Evolutionary conservation across 2,797 vertebrate species (phyloP).

Genomic region (Peromyscus aztecus): DNA sequence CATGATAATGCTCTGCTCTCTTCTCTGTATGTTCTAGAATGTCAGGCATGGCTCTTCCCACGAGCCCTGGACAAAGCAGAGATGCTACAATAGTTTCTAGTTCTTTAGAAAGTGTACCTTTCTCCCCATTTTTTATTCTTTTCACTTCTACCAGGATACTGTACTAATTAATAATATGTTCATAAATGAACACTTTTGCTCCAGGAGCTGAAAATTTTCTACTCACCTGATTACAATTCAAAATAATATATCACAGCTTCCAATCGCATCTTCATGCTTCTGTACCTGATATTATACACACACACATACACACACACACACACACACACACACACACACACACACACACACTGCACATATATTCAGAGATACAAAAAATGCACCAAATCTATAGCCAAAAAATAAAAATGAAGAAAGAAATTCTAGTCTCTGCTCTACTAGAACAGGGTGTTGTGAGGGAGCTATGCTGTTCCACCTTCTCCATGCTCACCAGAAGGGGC

Average conservation of each 20-base stretch:
- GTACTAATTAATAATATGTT: conserved; percentile 55
- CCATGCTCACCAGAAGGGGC: background rate
- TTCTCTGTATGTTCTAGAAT: background rate
- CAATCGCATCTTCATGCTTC: background rate
- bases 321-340: background rate
- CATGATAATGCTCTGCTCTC: background rate
- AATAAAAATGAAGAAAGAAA: background rate
- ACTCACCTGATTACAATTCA: background rate
- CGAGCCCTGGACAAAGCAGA: background rate
- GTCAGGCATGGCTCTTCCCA: background rate
- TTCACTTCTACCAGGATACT: conserved; percentile 1
- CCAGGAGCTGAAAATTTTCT: conserved; percentile 18
- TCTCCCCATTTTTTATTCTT: background rate
- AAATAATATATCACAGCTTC: background rate
- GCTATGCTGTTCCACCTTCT: background rate
- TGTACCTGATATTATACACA: background rate
- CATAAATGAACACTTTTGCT: conserved; percentile 41
- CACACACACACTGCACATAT: background rate
- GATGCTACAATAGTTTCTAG: conserved; percentile 29
- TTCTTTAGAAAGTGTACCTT: conserved; percentile 33
- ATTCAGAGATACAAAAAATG: background rate
- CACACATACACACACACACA: background rate
- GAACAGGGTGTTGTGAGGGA: background rate
- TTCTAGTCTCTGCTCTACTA: background rate
- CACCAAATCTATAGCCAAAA: background rate